Conservation (phyloP, 64 coral and sea anemone genomes). For the Montipora efflorescens region DNA sequence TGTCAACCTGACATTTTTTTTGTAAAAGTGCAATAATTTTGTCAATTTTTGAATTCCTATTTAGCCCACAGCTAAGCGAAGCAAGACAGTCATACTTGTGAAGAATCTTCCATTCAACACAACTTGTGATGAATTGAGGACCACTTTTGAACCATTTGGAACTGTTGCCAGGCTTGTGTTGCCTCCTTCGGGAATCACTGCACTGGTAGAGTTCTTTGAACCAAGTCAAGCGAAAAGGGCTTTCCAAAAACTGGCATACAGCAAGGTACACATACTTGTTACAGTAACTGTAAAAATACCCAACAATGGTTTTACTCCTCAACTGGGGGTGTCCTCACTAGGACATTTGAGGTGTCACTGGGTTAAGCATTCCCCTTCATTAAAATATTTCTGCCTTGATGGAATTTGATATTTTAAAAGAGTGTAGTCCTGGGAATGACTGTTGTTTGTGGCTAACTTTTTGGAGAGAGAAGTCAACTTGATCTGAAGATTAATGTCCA, state of each 20-base stretch:
- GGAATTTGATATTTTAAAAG: no score
- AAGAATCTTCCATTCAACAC: conserved; percentile 96
- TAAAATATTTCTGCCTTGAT: no score
- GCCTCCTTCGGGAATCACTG: conserved; percentile 93
- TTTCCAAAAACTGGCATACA: conserved; percentile 95
- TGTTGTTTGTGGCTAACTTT: no score
- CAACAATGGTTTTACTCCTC: no score
- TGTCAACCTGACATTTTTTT: no score
- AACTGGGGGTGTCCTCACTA: no score
- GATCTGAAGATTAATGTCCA: no score
- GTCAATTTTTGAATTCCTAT: background rate
- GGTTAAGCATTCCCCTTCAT: no score
- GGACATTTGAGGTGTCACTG: no score
- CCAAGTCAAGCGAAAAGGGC: conserved; percentile 88
- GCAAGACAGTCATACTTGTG: conserved; percentile 94
- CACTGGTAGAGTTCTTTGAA: conserved; percentile 87
- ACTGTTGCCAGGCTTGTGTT: conserved; percentile 79
- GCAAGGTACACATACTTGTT: conserved; percentile 60
- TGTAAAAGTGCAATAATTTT: background rate
- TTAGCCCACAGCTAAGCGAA: conserved; percentile 85
- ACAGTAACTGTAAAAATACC: no score
- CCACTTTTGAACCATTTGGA: conserved; percentile 88
- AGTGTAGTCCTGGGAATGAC: no score
- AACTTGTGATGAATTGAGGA: conserved; percentile 78
- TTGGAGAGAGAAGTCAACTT: no score